Conservation (phyloP, 2,113 vertebrate species). For the Tretioscincus oriximinensis region DNA sequence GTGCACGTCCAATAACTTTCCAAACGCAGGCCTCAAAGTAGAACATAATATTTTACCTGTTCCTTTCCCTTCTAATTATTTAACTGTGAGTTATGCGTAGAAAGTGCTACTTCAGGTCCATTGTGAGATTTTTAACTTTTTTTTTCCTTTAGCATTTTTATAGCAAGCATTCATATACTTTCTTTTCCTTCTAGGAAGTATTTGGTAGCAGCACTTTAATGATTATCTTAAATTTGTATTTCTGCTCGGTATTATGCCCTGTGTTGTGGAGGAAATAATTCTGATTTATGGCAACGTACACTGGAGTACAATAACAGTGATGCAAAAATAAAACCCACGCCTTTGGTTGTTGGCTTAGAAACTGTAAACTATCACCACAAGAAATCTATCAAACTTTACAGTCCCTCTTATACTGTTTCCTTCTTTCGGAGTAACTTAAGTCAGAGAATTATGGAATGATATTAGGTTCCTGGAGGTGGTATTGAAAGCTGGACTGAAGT, state of each 20-base stretch:
- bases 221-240: constrained; percentile 67
- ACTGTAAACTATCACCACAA: constrained; percentile 66
- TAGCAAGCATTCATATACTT: constrained; percentile 40
- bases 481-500: constrained; percentile 36
- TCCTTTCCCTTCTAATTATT: constrained; percentile 51
- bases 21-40: constrained; percentile 45
- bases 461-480: constrained; percentile 65
- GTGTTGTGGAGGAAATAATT: constrained; percentile 68
- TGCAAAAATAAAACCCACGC: constrained; percentile 67
- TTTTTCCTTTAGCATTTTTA: constrained; percentile 34
- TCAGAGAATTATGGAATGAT: constrained; percentile 64
- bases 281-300: constrained; percentile 68
- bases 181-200: constrained; percentile 35
- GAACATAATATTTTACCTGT: constrained; percentile 53
- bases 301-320: constrained; percentile 64
- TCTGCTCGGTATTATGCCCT: constrained; percentile 53
- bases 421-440: constrained; percentile 64
- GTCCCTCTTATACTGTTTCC: constrained; percentile 62
- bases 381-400: constrained; percentile 73
- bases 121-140: constrained; percentile 46
- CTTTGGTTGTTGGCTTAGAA: constrained; percentile 67
- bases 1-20: constrained; percentile 24
- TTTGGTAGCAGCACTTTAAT: constrained; percentile 57
- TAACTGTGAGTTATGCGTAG: constrained; percentile 48
- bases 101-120: constrained; percentile 39